phyloP scores from a whole-genome alignment of 2,797 vertebrate genomes.

The Manis pentadactyla region DNA sequence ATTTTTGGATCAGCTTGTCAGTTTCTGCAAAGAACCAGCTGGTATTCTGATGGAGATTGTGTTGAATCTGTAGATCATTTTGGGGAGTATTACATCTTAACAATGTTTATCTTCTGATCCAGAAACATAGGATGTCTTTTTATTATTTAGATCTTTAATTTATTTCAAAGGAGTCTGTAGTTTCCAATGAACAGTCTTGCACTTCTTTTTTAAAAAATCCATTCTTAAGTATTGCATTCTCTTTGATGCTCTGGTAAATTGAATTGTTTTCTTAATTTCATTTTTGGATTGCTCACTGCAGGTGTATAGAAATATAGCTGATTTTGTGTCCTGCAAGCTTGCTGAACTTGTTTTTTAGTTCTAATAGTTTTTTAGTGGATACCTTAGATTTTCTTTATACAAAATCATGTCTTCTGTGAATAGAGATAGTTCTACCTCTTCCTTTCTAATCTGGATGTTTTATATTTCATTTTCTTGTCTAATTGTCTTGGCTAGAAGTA shows the following conservation, averaged over 20 bases:
- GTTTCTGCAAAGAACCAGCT: conserved; percentile 27
- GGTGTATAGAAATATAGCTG: background rate
- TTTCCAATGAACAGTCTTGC: background rate
- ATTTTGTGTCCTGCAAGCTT: background rate
- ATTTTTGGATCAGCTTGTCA: conserved; percentile 23
- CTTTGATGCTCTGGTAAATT: background rate
- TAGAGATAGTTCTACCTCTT: background rate
- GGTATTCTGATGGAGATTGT: background rate
- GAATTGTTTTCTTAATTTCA: background rate
- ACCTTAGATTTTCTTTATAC: background rate
- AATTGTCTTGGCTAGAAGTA: background rate
- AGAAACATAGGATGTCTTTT: background rate
- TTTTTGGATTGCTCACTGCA: background rate
- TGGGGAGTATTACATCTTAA: background rate
- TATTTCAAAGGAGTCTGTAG: conserved; percentile 29
- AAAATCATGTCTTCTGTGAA: background rate
- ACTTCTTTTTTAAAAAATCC: background rate
- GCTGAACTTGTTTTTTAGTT: conserved; percentile 13
- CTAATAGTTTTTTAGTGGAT: background rate
- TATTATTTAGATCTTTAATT: conserved; percentile 24
- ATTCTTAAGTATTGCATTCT: background rate
- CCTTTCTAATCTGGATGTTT: background rate
- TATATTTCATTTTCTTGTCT: conserved; percentile 1
- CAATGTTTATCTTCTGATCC: background rate
- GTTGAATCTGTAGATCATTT: conserved; percentile 20